These are phyloP conservation scores for Icerya purchasi DNA, from an alignment of 2,888 invertebrate species.

Conservation along the genomic window DNA sequence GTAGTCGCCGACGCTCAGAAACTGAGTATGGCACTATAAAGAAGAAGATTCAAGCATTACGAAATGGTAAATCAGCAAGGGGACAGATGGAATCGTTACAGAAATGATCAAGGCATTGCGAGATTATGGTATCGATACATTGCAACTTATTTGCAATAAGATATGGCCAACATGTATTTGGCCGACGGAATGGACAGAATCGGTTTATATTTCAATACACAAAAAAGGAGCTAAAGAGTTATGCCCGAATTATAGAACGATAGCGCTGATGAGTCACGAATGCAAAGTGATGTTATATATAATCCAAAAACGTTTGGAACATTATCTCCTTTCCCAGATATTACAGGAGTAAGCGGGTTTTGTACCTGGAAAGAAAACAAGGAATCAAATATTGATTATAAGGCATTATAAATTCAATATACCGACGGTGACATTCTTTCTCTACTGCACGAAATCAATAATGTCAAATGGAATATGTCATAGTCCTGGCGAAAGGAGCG, in stretches of 20 bases:
- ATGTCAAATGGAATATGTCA: not conserved
- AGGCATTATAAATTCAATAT: not conserved
- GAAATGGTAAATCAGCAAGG: too few relatives aligned
- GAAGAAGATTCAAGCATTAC: too few relatives aligned
- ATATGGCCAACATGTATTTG: not conserved
- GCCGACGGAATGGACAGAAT: not conserved
- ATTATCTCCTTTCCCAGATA: not conserved
- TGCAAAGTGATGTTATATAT: not conserved
- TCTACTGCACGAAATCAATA: not conserved
- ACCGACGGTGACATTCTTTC: not conserved
- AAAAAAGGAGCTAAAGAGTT: not conserved
- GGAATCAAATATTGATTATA: too few relatives aligned
- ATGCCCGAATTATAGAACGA: too few relatives aligned
- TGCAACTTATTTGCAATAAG: too few relatives aligned
- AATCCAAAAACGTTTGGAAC: not conserved
- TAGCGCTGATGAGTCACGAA: not conserved
- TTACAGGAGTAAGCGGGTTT: not conserved
- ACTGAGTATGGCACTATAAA: too few relatives aligned
- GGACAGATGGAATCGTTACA: not conserved
- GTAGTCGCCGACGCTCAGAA: too few relatives aligned
- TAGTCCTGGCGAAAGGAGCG: not conserved
- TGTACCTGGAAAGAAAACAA: not conserved
- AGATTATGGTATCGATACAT: not conserved
- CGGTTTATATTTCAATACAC: not conserved
- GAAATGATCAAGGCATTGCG: not conserved